These are phyloP conservation scores for Colius striatus DNA, from an alignment of 2,113 vertebrate species.

Conservation along the genomic window DNA sequence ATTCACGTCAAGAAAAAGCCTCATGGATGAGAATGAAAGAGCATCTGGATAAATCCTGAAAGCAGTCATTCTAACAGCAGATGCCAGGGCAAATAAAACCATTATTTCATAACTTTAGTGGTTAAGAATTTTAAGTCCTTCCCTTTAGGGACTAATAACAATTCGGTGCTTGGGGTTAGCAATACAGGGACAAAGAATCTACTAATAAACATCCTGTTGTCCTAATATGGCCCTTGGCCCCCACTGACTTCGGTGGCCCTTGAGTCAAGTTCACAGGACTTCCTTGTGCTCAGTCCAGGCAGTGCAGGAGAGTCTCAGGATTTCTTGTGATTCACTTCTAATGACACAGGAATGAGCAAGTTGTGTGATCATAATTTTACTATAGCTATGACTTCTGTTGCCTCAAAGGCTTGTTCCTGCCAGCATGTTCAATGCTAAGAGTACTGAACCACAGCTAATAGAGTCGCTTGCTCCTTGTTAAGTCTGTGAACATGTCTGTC, in stretches of 20 bases:
- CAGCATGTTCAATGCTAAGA: neutral
- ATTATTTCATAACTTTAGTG: neutral
- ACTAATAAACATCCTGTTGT: neutral
- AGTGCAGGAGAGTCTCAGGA: neutral
- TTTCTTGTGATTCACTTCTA: neutral
- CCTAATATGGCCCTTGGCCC: neutral
- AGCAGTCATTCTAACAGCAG: neutral
- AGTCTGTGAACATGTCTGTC: neutral
- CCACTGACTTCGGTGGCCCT: neutral
- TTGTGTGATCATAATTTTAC: neutral
- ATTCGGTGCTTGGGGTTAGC: neutral
- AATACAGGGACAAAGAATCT: neutral
- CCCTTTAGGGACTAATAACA: neutral
- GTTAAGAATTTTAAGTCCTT: neutral
- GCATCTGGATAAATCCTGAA: neutral
- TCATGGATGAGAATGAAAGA: neutral
- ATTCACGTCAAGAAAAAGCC: neutral
- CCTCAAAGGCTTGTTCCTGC: neutral
- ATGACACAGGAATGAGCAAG: rapidly evolving
- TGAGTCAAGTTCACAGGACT: neutral
- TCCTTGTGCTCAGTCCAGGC: neutral
- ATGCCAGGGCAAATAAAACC: neutral
- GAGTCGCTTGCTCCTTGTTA: neutral
- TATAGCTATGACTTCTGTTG: neutral
- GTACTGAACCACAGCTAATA: neutral